Conservation (phyloP, 1,140 invertebrate genomes). For the Pogonomyrmex barbatus region DNA sequence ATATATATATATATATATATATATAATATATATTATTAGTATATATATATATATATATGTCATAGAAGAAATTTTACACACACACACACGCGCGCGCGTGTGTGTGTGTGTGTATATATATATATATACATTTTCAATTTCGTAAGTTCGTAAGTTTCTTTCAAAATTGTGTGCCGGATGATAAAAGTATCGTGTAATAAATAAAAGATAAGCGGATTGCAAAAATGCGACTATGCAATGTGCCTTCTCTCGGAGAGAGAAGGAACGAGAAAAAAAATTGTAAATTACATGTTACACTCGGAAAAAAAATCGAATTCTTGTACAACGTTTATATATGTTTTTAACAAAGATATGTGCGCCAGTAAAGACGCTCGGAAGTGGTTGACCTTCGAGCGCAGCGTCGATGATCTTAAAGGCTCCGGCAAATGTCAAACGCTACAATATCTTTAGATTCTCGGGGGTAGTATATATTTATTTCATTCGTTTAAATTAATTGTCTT, state of each 20-base stretch:
- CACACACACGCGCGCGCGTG: background rate
- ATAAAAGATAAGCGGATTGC: background rate
- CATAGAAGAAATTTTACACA: too few species aligned
- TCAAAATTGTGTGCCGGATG: background rate
- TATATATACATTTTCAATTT: too few species aligned
- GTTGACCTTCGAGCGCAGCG: slow-evolving; percentile 49
- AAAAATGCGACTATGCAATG: background rate
- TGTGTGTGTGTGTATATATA: too few species aligned
- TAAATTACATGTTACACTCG: too few species aligned
- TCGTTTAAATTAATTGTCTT: background rate
- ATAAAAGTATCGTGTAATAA: background rate
- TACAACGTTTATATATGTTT: background rate
- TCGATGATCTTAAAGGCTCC: slow-evolving; percentile 32
- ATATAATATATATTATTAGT: too few species aligned
- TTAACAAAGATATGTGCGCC: slow-evolving; percentile 4
- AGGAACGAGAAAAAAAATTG: slow-evolving; percentile 1
- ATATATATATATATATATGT: too few species aligned
- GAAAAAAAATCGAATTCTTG: background rate
- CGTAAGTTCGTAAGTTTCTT: background rate
- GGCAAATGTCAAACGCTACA: background rate
- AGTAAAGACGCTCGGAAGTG: background rate
- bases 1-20: too few species aligned
- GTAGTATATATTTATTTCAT: background rate
- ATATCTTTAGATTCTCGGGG: slow-evolving; percentile 3
- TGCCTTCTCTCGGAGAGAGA: too few species aligned